Conservation (phyloP, 2,797 vertebrate species). For the Lutjanus campechanus region DNA sequence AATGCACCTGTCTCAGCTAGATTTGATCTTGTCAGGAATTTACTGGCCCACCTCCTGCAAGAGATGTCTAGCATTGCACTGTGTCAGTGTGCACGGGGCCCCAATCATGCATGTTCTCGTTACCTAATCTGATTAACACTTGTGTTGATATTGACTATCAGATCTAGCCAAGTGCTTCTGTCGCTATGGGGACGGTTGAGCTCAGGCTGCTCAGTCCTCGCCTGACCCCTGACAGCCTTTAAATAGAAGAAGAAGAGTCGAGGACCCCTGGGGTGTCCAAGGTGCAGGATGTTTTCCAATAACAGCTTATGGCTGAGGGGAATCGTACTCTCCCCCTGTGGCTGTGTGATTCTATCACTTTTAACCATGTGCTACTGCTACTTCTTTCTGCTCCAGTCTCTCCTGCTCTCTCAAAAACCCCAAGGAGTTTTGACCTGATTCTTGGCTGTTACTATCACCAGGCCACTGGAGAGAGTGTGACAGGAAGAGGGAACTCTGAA, state of each 20-base stretch:
- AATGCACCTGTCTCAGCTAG: slow-evolving; percentile 9
- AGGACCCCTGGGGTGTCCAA: slow-evolving; percentile 61
- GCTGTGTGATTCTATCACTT: slow-evolving; percentile 76
- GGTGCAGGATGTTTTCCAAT: slow-evolving; percentile 80
- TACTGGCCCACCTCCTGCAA: slow-evolving; percentile 6
- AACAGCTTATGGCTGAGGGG: slow-evolving; percentile 76
- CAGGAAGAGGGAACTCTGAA: slow-evolving; percentile 53
- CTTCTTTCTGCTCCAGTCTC: slow-evolving; percentile 49
- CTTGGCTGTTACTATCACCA: slow-evolving; percentile 64
- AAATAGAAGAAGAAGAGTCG: slow-evolving; percentile 65
- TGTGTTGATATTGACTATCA: slow-evolving; percentile 37
- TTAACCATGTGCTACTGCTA: slow-evolving; percentile 66
- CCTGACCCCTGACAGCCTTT: slow-evolving; percentile 70
- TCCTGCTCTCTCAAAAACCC: slow-evolving; percentile 60
- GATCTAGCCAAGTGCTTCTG: slow-evolving; percentile 26
- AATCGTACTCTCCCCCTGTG: slow-evolving; percentile 69
- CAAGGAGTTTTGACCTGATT: slow-evolving; percentile 77
- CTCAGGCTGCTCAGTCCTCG: slow-evolving; percentile 42
- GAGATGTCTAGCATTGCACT: slow-evolving; percentile 24
- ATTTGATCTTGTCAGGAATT: background rate
- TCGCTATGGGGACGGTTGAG: slow-evolving; percentile 27
- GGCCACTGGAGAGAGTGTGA: slow-evolving; percentile 64
- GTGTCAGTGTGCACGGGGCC: slow-evolving; percentile 25
- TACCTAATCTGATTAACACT: slow-evolving; percentile 57
- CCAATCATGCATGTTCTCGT: slow-evolving; percentile 40